phyloP scores from a whole-genome alignment of 2,113 vertebrate species.

The Gadus macrocephalus region DNA sequence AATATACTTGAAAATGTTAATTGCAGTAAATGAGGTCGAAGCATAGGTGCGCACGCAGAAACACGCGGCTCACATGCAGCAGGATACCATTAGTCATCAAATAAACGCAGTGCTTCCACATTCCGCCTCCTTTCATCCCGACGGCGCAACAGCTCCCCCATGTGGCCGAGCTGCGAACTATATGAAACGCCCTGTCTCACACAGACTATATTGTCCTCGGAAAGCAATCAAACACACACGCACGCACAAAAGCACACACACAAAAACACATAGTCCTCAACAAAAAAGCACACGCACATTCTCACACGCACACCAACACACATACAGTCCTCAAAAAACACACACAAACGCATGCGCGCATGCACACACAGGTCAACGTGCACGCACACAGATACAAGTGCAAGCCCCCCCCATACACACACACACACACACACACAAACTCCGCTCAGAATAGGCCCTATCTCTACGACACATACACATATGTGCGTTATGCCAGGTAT shows the following conservation, averaged over 20 bases:
- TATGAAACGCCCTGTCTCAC: conserved; percentile 10
- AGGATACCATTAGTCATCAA: conserved; percentile 60
- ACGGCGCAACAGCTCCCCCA: conserved; percentile 72
- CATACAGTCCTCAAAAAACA: neutral
- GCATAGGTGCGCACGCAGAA: conserved; percentile 10
- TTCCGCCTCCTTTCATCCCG: neutral
- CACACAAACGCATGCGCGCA: neutral
- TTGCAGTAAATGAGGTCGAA: neutral
- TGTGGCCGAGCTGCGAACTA: conserved; percentile 49
- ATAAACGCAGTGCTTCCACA: conserved; percentile 40
- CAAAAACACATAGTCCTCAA: too few relatives aligned
- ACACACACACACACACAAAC: too few relatives aligned
- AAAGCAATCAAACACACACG: neutral
- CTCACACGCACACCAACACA: conserved; percentile 2
- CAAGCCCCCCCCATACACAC: too few relatives aligned
- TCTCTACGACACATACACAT: conserved; percentile 16
- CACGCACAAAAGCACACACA: too few relatives aligned
- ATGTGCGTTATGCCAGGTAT: too few relatives aligned
- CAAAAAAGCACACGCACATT: conserved; percentile 27
- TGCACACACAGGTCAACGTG: too few relatives aligned
- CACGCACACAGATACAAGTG: too few relatives aligned
- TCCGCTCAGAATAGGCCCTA: conserved; percentile 17
- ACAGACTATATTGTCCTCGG: conserved; percentile 1
- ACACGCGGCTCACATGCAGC: conserved; percentile 28
- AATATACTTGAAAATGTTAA: conserved; percentile 48